Base-by-base conservation (phyloP, 2,797 vertebrate genomes). In the Rhinatrema bivittatum region DNA sequence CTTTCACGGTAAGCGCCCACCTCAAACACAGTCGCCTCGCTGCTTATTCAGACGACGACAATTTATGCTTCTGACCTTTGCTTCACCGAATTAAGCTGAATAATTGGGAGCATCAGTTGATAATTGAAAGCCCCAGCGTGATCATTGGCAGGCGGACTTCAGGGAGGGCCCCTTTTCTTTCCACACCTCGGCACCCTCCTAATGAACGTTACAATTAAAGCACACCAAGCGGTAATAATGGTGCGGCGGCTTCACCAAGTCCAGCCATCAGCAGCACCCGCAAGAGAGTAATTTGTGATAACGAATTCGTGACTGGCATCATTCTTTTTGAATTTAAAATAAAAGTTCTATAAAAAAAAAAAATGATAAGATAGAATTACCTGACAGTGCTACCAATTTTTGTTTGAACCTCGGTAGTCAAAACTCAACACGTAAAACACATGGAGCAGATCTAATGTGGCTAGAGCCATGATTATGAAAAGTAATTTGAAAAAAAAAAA, bases 161-260 rank as follows among this genome's bases (percentile, higher is more conserved):
- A 50, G 27, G 62, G 44, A 55, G 56, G 62, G 72, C 62, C 68
- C 50, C 41, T 46, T 70, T 70, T 65, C 66, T 60, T n/a, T 69
- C 46, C 43, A 54, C 5, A 68, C 21, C 22, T 70, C 34, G 43
- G 46, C 56, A 73, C 62, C 39, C 26, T 21, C 39, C 32, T 52
- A 59, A 65, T 50, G 33, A 70, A 56, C 25, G 50, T 40, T 29
- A 53, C 31, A 53, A 61, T 65, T 53, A 62, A 65, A 62, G 60
- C 38, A 50, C 59, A 37, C 25, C 61, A 50, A 32, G 29, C 53
- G 65, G 29, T 26, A 53, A 44, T 31, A 53, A 39, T 56, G 55
- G 15, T 18, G 32, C 39, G 46, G 16, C 33, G 44, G 64, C 31
- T 1, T 38, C 34, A 62, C 29, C 58, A 58, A 20, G 15, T 35